phyloP scores from a whole-genome alignment of 2,888 invertebrate species.

The Cheilosia impressa region DNA sequence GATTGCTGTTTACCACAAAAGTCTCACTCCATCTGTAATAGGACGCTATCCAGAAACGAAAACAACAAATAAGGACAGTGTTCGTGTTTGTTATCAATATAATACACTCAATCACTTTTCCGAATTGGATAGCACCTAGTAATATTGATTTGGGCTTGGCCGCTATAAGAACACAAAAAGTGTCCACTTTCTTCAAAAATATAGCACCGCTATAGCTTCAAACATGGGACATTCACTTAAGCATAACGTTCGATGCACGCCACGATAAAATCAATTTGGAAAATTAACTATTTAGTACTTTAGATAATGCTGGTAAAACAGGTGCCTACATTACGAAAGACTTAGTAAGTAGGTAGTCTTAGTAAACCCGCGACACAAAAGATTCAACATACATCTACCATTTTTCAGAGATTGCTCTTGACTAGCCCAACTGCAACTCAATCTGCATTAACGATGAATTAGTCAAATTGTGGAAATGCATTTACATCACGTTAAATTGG shows the following conservation, averaged over 20 bases:
- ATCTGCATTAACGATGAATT: too few species aligned
- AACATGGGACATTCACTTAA: slow-evolving; percentile 56
- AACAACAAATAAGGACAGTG: slow-evolving; percentile 14
- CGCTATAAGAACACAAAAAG: slow-evolving; percentile 57
- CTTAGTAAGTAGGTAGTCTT: too few species aligned
- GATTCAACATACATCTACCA: too few species aligned
- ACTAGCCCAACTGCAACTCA: too few species aligned
- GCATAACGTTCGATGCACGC: slow-evolving; percentile 53
- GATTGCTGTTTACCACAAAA: slow-evolving; percentile 55
- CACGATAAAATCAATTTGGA: slow-evolving; percentile 46
- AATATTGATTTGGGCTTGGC: slow-evolving; percentile 69
- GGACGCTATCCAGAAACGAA: slow-evolving; percentile 13
- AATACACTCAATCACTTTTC: slow-evolving; percentile 60
- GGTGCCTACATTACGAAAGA: too few species aligned
- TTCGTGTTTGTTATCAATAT: slow-evolving; percentile 69
- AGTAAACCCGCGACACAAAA: too few species aligned
- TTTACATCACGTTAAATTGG: too few species aligned
- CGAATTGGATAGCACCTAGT: slow-evolving; percentile 72
- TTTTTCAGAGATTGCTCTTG: too few species aligned
- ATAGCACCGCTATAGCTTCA: slow-evolving; percentile 34
- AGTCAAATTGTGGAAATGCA: too few species aligned
- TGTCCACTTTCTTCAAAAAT: slow-evolving; percentile 66
- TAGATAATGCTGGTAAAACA: neutral
- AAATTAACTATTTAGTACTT: slow-evolving; percentile 38
- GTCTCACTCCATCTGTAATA: slow-evolving; percentile 29